phyloP scores from a whole-genome alignment of 2,888 invertebrate species.

The Bellardia bayeri region DNA sequence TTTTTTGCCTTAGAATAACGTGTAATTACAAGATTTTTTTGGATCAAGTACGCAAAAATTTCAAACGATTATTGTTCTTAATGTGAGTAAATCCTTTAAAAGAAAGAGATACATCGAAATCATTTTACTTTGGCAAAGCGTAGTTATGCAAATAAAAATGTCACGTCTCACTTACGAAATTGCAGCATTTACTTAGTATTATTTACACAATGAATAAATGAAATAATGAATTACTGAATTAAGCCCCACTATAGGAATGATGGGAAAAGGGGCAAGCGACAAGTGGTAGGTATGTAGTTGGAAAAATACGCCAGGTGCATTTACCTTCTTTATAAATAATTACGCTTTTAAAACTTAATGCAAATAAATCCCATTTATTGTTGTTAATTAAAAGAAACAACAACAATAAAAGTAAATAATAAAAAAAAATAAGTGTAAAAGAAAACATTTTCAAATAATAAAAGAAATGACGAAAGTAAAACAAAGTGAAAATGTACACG shows the following conservation, averaged over 20 bases:
- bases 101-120: not conserved
- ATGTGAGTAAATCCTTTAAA: not conserved
- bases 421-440: not conserved
- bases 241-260: not conserved
- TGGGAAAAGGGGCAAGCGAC: not conserved
- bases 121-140: not conserved
- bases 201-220: conserved; percentile 8
- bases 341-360: conserved; percentile 56
- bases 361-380: conserved; percentile 63
- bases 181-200: conserved; percentile 13
- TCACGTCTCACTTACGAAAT: conserved; percentile 6
- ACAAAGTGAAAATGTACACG: not conserved
- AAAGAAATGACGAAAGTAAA: not conserved
- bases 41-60: not conserved
- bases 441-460: conserved; percentile 16
- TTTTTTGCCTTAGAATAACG: too few relatives aligned
- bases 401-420: not conserved
- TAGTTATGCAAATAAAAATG: conserved; percentile 28
- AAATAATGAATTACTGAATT: not conserved
- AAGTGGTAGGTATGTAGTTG: not conserved
- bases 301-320: conserved; percentile 37
- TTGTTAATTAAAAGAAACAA: conserved; percentile 47
- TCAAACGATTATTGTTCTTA: not conserved
- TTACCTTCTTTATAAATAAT: conserved; percentile 50
- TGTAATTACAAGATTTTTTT: too few relatives aligned